Conservation (phyloP, 2,113 vertebrate genomes). For the Pseudorectes ferrugineus region DNA sequence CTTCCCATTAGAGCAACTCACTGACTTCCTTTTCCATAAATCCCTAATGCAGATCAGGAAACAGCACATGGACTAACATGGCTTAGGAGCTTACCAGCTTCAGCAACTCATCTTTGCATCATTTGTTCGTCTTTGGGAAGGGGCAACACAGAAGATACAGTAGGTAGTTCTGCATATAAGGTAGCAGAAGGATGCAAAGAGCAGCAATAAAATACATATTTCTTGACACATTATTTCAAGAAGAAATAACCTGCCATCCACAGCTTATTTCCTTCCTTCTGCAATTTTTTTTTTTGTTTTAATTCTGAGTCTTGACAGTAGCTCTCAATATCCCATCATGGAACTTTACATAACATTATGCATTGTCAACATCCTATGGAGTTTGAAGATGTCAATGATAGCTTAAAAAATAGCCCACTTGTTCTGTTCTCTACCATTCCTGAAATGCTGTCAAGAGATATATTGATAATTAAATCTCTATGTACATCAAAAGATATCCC, state of each 20-base stretch:
- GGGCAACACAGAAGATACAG: neutral
- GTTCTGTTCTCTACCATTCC: neutral
- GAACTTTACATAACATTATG: neutral
- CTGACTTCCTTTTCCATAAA: neutral
- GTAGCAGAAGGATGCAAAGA: neutral
- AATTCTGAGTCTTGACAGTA: neutral
- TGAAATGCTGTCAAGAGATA: constrained; percentile 22
- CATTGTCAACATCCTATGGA: neutral
- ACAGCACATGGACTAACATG: neutral
- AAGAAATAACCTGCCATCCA: neutral
- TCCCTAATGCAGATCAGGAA: neutral
- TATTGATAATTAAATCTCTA: constrained; percentile 28
- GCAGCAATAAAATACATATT: neutral
- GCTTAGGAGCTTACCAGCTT: neutral
- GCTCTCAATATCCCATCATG: neutral
- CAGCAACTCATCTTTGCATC: neutral
- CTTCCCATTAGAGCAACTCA: neutral
- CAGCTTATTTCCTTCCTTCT: neutral
- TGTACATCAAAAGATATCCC: neutral
- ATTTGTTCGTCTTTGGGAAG: neutral
- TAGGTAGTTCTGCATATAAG: neutral
- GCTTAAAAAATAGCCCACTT: constrained; percentile 1
- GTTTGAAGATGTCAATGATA: neutral
- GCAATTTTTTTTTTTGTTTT: neutral
- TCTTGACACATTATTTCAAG: neutral